phyloP scores from a whole-genome alignment of 2,113 vertebrate species.

The Guaruba guarouba region DNA sequence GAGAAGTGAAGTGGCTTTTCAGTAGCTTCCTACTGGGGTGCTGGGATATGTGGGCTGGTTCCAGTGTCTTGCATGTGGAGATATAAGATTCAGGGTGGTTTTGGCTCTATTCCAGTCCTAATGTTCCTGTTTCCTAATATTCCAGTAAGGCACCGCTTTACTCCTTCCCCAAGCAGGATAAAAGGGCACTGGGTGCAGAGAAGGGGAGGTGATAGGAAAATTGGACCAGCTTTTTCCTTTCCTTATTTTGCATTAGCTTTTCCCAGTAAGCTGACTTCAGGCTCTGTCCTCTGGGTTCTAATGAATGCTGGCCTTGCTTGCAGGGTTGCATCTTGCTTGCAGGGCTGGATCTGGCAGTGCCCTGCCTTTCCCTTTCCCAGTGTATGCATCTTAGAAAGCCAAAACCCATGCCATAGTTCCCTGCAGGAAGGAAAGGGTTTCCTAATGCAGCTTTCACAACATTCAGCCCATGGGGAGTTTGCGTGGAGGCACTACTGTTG shows the following conservation, averaged over 20 bases:
- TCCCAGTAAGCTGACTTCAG: neutral
- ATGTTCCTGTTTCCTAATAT: neutral
- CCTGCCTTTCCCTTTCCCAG: neutral
- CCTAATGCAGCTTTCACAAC: neutral
- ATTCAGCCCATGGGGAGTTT: neutral
- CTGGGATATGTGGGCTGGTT: neutral
- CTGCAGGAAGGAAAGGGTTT: neutral
- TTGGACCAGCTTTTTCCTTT: accelerated
- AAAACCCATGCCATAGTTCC: neutral
- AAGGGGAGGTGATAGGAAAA: neutral
- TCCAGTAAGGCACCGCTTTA: neutral
- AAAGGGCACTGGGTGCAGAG: neutral
- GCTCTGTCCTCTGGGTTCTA: neutral
- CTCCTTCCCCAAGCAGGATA: neutral
- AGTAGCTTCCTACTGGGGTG: neutral
- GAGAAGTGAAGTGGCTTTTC: neutral
- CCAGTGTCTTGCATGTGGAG: neutral
- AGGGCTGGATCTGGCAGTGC: neutral
- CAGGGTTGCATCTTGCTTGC: neutral
- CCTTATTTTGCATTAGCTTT: neutral
- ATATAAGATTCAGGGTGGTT: neutral
- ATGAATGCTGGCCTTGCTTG: accelerated
- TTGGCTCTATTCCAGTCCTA: neutral
- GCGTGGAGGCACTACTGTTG: neutral
- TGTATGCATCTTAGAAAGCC: accelerated